Evolutionary conservation across 2,113 vertebrate species (phyloP).

Genomic region (Serinus canaria): DNA sequence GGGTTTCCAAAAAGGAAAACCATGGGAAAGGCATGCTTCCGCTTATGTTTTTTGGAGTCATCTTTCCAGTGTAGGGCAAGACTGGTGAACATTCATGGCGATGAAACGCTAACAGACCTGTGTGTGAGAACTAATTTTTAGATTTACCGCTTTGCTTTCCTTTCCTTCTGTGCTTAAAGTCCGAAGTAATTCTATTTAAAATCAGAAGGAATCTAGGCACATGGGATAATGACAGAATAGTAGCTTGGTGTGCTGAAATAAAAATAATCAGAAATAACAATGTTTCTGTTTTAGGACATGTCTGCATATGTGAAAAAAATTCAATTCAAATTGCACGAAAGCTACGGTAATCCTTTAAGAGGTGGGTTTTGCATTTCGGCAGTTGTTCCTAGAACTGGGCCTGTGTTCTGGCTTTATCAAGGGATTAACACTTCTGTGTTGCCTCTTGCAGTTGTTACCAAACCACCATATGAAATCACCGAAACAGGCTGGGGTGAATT

Average conservation of each 20-base stretch:
- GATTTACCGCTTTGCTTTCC: fast-evolving
- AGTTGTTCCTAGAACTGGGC: neutral
- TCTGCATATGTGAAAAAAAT: conserved; percentile 99
- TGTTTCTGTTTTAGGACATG: conserved; percentile 85
- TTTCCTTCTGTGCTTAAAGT: neutral
- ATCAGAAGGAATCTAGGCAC: fast-evolving
- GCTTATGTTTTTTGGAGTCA: neutral
- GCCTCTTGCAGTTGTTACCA: conserved; percentile 88
- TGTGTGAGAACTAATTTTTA: fast-evolving
- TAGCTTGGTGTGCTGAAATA: neutral
- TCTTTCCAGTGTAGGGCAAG: neutral
- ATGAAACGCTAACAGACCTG: fast-evolving
- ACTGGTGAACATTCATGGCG: fast-evolving
- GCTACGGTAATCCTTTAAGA: conserved; percentile 95
- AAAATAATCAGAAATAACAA: neutral
- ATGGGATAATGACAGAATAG: neutral
- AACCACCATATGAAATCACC: conserved; percentile 97
- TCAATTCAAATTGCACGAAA: conserved; percentile 97
- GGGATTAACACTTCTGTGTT: neutral
- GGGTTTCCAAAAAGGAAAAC: neutral
- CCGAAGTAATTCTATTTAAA: neutral
- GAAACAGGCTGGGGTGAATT: conserved; percentile 99
- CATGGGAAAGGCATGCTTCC: neutral
- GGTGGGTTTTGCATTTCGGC: conserved; percentile 65
- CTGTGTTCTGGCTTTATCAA: neutral